These are phyloP conservation scores for Chironomus riparius DNA, from an alignment of 2,888 invertebrate species.

Conservation along the genomic window DNA sequence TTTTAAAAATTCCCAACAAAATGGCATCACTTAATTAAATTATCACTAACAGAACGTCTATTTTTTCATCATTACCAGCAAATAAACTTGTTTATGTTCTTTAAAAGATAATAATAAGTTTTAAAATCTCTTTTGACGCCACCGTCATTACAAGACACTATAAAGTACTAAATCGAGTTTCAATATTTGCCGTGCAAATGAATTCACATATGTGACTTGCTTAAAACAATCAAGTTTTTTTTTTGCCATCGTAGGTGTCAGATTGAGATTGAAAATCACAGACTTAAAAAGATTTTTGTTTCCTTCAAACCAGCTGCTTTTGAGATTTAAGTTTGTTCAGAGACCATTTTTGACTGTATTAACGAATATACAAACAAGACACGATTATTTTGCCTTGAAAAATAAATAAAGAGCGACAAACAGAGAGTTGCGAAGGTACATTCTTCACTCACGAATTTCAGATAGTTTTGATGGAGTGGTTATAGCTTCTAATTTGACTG, in stretches of 20 bases:
- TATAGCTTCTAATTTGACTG: too few species aligned
- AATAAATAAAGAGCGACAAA: background rate
- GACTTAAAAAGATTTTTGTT: too few species aligned
- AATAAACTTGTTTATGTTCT: too few species aligned
- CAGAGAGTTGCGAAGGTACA: too few species aligned
- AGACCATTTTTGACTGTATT: background rate
- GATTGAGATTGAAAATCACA: background rate
- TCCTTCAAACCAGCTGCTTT: background rate
- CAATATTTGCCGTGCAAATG: background rate
- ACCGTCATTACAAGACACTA: background rate
- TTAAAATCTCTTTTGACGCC: background rate
- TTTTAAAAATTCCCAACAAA: too few species aligned
- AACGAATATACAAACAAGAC: background rate
- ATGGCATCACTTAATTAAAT: too few species aligned
- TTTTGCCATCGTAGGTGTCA: background rate
- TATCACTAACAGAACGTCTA: too few species aligned
- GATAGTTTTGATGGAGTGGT: too few species aligned
- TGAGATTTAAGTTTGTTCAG: background rate
- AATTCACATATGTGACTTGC: background rate
- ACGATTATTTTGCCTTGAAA: background rate
- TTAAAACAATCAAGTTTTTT: slow-evolving; percentile 3
- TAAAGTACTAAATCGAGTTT: slow-evolving; percentile 4
- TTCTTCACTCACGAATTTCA: too few species aligned
- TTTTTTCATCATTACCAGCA: too few species aligned
- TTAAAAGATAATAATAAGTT: too few species aligned